These are phyloP conservation scores for Escarpia spicata DNA, from an alignment of 2,888 invertebrate species.

Conservation along the genomic window DNA sequence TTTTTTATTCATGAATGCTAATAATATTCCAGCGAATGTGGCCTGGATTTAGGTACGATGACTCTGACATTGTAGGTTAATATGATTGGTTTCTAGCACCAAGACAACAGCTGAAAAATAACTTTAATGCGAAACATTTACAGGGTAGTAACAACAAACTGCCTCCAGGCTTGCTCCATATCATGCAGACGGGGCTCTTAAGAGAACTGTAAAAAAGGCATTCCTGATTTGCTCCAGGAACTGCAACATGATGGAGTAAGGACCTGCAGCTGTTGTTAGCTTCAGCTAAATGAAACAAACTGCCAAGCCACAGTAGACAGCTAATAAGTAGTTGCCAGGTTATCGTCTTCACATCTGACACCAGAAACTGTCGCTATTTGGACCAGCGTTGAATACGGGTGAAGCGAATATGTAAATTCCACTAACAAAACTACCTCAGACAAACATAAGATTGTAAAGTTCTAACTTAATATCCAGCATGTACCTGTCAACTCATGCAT, in stretches of 20 bases:
- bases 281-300: background rate
- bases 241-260: too few relatives aligned
- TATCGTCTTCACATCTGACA: background rate
- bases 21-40: background rate
- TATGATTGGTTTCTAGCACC: background rate
- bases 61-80: background rate
- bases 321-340: constrained; percentile 6
- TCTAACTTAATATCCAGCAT: too few relatives aligned
- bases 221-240: too few relatives aligned
- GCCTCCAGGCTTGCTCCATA: too few relatives aligned
- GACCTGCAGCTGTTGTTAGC: too few relatives aligned
- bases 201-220: too few relatives aligned
- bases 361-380: background rate
- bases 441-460: too few relatives aligned
- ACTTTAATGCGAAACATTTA: background rate
- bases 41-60: background rate
- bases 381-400: background rate
- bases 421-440: background rate
- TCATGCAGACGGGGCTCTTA: too few relatives aligned
- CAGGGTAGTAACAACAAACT: background rate
- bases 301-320: background rate
- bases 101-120: background rate
- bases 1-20: constrained; percentile 13
- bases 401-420: background rate
- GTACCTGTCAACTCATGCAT: too few relatives aligned